A percentile compares a stretch with the other conserved stretches of the same genome.
phyloP scores from a whole-genome alignment of 2,888 invertebrate species.

The Mystacides longicornis region DNA sequence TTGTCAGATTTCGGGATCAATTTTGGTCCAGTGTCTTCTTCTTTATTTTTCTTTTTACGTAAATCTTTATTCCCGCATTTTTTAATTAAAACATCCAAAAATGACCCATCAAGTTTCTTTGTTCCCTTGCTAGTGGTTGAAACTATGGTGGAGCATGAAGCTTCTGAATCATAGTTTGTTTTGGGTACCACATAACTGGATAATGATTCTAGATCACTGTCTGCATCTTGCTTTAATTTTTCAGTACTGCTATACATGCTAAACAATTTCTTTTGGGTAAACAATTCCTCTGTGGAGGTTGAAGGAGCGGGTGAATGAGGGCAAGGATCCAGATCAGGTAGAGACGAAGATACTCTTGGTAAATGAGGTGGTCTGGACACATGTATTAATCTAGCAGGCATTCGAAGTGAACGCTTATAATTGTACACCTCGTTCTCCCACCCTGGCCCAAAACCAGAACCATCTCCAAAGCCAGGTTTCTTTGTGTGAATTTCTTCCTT shows the following conservation, averaged over 20 bases:
- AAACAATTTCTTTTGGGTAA: slow-evolving; percentile 33
- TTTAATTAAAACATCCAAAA: slow-evolving; percentile 59
- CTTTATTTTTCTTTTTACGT: slow-evolving; percentile 47
- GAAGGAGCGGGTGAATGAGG: slow-evolving; percentile 64
- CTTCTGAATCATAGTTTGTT: slow-evolving; percentile 59
- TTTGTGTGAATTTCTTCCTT: slow-evolving; percentile 32
- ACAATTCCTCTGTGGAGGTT: slow-evolving; percentile 53
- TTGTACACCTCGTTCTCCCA: slow-evolving; percentile 80
- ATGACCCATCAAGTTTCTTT: slow-evolving; percentile 48
- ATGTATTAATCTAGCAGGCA: slow-evolving; percentile 74
- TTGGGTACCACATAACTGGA: slow-evolving; percentile 54
- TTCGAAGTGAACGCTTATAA: slow-evolving; percentile 73
- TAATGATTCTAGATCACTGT: slow-evolving; percentile 62
- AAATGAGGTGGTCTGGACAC: slow-evolving; percentile 67
- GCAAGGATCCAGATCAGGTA: slow-evolving; percentile 70
- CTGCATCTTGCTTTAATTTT: slow-evolving; percentile 40
- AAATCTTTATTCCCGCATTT: slow-evolving; percentile 56
- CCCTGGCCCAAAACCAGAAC: slow-evolving; percentile 66
- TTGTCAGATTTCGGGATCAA: slow-evolving; percentile 50
- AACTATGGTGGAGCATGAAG: slow-evolving; percentile 58
- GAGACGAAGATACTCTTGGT: slow-evolving; percentile 62
- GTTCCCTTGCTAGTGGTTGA: slow-evolving; percentile 47
- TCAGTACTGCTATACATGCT: slow-evolving; percentile 31
- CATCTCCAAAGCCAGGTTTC: slow-evolving; percentile 62
- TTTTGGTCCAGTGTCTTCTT: slow-evolving; percentile 50